Evolutionary conservation across 2,888 invertebrate species (phyloP), one percentile per base, ranked within the genome.

Genomic region (Lypha dubia): DNA sequence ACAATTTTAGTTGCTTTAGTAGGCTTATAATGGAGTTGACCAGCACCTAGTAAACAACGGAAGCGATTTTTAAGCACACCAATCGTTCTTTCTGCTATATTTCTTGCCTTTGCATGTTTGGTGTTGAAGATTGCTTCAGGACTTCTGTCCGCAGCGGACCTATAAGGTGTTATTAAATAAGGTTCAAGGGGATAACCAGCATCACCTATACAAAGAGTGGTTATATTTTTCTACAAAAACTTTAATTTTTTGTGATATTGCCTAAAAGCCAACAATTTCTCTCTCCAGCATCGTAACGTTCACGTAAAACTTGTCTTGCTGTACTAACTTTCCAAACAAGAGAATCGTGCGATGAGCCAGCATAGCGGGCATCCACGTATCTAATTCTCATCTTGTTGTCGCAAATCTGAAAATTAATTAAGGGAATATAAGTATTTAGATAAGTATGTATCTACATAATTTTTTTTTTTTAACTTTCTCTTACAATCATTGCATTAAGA

Each of bases 111-210:
- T 35, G 74, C 56, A 51, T 81, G 77, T 24, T 32, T 74, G 5
- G 20, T 58, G 28, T 84, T 84, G 35, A 63, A 84, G 35, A 53
- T 41, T 44, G 49, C 56, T 53, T 83, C 76, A 58, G 65, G 38
- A 53, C 76, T 65, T 60, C 73, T 41, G 41, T 60, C 67, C 20
- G 13, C 28, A 53, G 68, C 20, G 1, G 56, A 46, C 13, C 73
- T 32, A 73, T 77, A 83, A 17, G 82, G 70, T 11, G 82, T 83
- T 75, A 83, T 75, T 70, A 83, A 74, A 67, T 46, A 84, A 13
- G 73, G 80, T 35, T 67, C 65, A 9, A 84, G 41, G 11, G 84
- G 65, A 68, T 80, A 84, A 49, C 76, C 76, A 15, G 80, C 76
- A 58, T 84, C 76, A 22, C 24, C 63, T 8, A 41, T 22, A 35